A percentile compares a stretch with the other conserved stretches of the same genome.
Conservation (phyloP, 1,140 invertebrate species). For the Seison nebaliae region DNA sequence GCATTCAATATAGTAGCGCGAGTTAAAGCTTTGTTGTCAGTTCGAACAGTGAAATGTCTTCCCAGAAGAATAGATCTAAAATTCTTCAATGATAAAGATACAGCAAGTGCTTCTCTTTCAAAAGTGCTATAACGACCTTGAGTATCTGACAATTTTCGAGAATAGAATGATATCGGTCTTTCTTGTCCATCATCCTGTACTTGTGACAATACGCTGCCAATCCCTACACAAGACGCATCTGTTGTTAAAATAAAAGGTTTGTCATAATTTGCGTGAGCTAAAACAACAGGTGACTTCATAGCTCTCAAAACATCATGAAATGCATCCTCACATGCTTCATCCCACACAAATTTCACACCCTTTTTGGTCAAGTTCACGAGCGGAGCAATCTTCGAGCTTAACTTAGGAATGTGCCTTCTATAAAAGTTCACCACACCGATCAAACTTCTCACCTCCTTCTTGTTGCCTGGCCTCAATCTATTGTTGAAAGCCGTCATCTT, state of each 20-base stretch:
- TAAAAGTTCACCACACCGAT: too few relatives aligned
- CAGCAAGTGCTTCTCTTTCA: conserved; percentile 31
- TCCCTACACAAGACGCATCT: conserved; percentile 15
- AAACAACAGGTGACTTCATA: conserved; percentile 13
- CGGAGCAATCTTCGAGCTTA: too few relatives aligned
- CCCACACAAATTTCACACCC: conserved; percentile 16
- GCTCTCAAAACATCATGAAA: conserved; percentile 14
- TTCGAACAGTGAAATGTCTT: conserved; percentile 29
- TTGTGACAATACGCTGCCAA: conserved; percentile 3
- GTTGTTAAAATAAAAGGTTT: conserved; percentile 15
- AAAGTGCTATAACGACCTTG: conserved; percentile 28
- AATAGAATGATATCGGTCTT: conserved; percentile 16
- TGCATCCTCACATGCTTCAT: conserved; percentile 13
- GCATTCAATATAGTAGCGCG: too few relatives aligned
- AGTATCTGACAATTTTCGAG: conserved; percentile 20
- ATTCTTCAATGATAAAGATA: conserved; percentile 27
- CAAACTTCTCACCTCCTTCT: too few relatives aligned
- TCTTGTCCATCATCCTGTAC: not conserved
- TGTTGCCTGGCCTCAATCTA: too few relatives aligned
- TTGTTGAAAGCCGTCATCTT: too few relatives aligned
- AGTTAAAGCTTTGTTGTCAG: conserved; percentile 29
- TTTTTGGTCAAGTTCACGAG: conserved; percentile 25
- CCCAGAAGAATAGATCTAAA: conserved; percentile 31
- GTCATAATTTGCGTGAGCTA: conserved; percentile 16
- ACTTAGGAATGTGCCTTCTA: too few relatives aligned